Evolutionary conservation across 1,140 invertebrate genomes (phyloP), one percentile per base, ranked within the genome.

Genomic region (Drosophila triauraria): DNA sequence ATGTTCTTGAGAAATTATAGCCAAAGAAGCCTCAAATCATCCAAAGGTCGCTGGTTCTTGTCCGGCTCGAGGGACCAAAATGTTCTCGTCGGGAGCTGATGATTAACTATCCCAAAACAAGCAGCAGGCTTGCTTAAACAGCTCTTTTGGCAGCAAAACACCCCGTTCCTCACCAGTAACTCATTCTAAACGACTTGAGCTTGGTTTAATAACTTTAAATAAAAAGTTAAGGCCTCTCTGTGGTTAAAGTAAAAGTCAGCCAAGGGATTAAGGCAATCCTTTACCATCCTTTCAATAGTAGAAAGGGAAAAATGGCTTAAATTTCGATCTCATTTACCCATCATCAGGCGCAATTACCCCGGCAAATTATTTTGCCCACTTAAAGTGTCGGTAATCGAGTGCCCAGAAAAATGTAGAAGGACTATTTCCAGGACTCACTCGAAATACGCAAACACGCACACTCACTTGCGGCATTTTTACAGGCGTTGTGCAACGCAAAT

Each of bases 401-500:
- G 40, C 5, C 53, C 50, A 48, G 61, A 17, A 51, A 56, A 23
- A 10, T 42, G 20, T 6, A 15, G 8, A 25, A 9, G 7, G 10
- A 27, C n/a, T 42, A n/a, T 27, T 40, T 27, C 48, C 23, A 54
- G 38, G 60, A 35, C 59, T 47, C 48, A 56, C 51, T 12, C 30
- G 59, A 46, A 40, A 25, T 46, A 44, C 47, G 35, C 68, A 74
- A 47, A 53, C 17, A 58, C 42, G 42, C 32, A 54, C 23, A 56
- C 50, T 46, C 50, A 63, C 50, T 53, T 70, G 72, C 61, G 59
- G 42, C 58, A 62, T 78, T 80, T 75, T 71, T 47, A 70, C 35
- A 63, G 72, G n/a, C 58, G 46, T 56, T 78, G 80, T 88, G 84
- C 78, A 40, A 50, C 69, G 51, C 70, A 88, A 88, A 88, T 88